Base-by-base conservation (phyloP, 2,888 invertebrate species). In the Pseudococcus jackbeardsleyi region DNA sequence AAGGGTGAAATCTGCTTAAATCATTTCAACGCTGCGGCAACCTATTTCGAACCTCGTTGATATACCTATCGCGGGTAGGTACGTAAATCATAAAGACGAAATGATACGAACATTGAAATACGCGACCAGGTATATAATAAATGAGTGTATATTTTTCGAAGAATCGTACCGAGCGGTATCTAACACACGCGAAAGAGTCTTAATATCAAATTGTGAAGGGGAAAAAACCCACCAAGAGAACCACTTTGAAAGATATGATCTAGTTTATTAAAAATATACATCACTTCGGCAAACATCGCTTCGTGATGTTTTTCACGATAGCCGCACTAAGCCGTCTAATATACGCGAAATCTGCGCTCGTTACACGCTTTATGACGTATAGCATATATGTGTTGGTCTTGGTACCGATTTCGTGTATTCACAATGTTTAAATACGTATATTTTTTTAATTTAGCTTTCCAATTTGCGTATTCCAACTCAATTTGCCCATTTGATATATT, bases 271-370 rank as follows among this genome's bases (percentile, higher is more conserved):
- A 72, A 33, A 33, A 72, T 68, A 33, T 72, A 72, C 72, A 82
- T 46, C 46, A 26, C 33, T 82, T 19, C 46, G 79, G 46, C 46
- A 42, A 82, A 82, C 12, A n/a, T 17, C 5, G 46, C 15, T 11
- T 42, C 42, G 46, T 19, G 79, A 82, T 82, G 19, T 72, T 82
- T 82, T 82, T 82, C 79, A 33, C 19, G 79, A 82, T 82, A 82
- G 46, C 46, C 46, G 46, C 39, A 4, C 12, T 39, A 39, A 46
- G 9, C 46, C 19, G 46, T 46, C 26, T 82, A n/a, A 77, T 77
- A 26, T 46, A 26, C 19, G 79, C 33, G 33, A 33, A 82, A 82
- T 82, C 7, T 82, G 42, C 19, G 33, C 72, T 72, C 72, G 33
- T 72, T 68, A 68, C 26, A 68, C 33, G 72, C 26, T 72, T 72